A percentile compares a stretch with the other conserved stretches of the same genome.
Conservation (phyloP, 2,113 vertebrate species). For the Galemys pyrenaicus region DNA sequence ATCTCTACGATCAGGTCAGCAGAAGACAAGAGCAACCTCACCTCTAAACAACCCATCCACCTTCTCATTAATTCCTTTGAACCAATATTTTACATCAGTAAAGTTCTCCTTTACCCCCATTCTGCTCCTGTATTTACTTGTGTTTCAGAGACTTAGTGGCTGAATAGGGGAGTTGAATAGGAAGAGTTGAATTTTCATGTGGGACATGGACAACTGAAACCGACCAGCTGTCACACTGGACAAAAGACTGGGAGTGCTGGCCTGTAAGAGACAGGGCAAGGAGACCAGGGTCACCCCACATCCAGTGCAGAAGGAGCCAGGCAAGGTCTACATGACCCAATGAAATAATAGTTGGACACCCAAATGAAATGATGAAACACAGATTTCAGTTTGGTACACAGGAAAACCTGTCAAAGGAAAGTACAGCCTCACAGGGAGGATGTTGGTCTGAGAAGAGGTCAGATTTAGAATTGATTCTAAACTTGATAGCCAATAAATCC, state of each 20-base stretch:
- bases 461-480: neutral
- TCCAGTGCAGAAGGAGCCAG: neutral
- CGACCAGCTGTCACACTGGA: too few relatives aligned
- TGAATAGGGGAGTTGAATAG: neutral
- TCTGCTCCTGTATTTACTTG: neutral
- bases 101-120: neutral
- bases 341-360: too few relatives aligned
- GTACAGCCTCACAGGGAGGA: neutral
- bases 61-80: neutral
- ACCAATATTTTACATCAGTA: neutral
- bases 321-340: too few relatives aligned
- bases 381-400: neutral
- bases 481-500: neutral
- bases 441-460: neutral
- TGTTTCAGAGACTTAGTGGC: neutral
- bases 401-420: neutral
- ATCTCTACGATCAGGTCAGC: neutral
- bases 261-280: neutral
- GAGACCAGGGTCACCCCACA: neutral
- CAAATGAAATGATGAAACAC: neutral
- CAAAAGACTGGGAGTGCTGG: neutral
- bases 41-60: neutral
- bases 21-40: neutral
- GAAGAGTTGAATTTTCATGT: neutral
- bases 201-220: neutral